These are phyloP conservation scores for Atethmia centrago DNA, from an alignment of 2,888 invertebrate species.

Conservation along the genomic window DNA sequence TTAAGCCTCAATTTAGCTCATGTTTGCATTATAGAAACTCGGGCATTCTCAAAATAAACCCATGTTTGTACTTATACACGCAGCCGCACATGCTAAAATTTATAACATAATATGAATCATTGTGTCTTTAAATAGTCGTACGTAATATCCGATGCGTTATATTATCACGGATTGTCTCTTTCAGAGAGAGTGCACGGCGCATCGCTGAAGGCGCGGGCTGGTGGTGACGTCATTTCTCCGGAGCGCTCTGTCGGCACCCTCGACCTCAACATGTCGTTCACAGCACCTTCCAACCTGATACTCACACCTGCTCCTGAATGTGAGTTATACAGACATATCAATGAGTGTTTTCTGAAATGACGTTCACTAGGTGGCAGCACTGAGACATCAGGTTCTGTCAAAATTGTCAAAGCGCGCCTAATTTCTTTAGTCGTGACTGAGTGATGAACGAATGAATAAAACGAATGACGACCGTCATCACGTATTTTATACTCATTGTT, in stretches of 20 bases:
- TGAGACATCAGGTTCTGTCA: too few species aligned
- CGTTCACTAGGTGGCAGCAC: too few species aligned
- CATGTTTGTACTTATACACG: constrained; percentile 14
- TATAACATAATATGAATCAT: constrained; percentile 59
- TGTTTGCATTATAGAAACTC: constrained; percentile 37
- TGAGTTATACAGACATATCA: constrained; percentile 71
- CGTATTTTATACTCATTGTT: too few species aligned
- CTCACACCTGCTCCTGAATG: constrained; percentile 89
- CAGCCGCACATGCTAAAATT: constrained; percentile 30
- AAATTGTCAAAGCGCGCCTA: too few species aligned
- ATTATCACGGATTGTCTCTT: constrained; percentile 62
- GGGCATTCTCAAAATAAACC: constrained; percentile 60
- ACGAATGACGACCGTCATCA: too few species aligned
- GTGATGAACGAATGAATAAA: too few species aligned
- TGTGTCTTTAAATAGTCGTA: constrained; percentile 54
- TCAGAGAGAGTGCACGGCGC: constrained; percentile 83
- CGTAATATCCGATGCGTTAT: constrained; percentile 41
- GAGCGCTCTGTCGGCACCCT: constrained; percentile 84
- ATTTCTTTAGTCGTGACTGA: too few species aligned
- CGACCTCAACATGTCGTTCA: constrained; percentile 84
- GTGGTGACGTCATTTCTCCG: constrained; percentile 85
- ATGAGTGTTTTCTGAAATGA: neutral
- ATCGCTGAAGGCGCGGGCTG: constrained; percentile 82
- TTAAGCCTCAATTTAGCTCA: constrained; percentile 20
- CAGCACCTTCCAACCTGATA: constrained; percentile 86